phyloP scores from a whole-genome alignment of 2,888 invertebrate genomes.

The Atrina japonica region DNA sequence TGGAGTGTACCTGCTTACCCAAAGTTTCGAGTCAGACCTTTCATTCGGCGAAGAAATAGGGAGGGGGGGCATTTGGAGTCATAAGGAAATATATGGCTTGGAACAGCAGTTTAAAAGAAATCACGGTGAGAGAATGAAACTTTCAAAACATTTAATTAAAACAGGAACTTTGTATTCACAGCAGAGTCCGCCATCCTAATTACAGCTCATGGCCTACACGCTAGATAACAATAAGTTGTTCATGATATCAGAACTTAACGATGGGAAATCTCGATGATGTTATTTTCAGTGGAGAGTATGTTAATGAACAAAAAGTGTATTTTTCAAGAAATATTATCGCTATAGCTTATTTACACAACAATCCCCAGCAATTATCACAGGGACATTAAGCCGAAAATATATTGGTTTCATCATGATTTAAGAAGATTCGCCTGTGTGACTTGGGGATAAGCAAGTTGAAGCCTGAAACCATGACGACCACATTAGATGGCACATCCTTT shows the following conservation, averaged over 20 bases:
- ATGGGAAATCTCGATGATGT: conserved; percentile 37
- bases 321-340: no score
- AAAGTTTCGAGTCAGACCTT: conserved; percentile 2
- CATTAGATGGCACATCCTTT: no score
- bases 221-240: no score
- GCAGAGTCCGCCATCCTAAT: conserved; percentile 37
- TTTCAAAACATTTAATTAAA: conserved; percentile 25
- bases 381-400: conserved; percentile 48
- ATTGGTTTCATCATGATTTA: conserved; percentile 18
- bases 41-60: conserved; percentile 23
- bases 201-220: no score
- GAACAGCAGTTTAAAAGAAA: conserved; percentile 33
- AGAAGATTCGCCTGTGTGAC: no score
- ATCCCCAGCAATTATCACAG: conserved; percentile 40
- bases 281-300: no score
- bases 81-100: conserved; percentile 28
- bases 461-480: conserved; percentile 26
- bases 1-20: conserved; percentile 8
- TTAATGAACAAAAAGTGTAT: no score
- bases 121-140: conserved; percentile 34
- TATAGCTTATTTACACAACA: conserved; percentile 37
- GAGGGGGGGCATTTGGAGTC: conserved; percentile 35
- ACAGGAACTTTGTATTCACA: conserved; percentile 36
- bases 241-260: no score
- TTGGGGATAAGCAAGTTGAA: conserved; percentile 6